phyloP scores from a whole-genome alignment of 2,797 vertebrate species.

The Schizopygopsis malacanthus region DNA sequence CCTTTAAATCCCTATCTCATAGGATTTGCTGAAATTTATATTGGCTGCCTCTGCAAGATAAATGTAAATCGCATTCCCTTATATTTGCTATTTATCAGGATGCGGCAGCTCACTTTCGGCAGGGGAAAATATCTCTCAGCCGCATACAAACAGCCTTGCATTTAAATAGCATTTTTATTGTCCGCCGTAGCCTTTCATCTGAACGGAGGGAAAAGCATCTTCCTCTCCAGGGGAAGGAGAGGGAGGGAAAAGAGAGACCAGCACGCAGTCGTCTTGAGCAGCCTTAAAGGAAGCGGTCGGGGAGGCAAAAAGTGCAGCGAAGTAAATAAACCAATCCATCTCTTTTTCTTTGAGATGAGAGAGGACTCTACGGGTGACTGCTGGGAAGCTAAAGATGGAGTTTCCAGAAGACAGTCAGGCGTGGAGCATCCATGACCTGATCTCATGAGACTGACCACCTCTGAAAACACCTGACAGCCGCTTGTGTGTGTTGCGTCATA shows the following conservation, averaged over 20 bases:
- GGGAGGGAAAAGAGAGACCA: constrained; percentile 30
- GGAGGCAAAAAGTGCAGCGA: constrained; percentile 69
- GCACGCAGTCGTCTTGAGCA: constrained; percentile 45
- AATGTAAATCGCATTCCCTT: constrained; percentile 88
- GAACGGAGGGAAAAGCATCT: constrained; percentile 60
- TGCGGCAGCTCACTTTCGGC: constrained; percentile 84
- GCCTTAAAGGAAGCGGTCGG: constrained; percentile 48
- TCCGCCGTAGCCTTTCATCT: constrained; percentile 84
- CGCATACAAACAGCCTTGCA: constrained; percentile 86
- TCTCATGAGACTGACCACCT: constrained; percentile 18
- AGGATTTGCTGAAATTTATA: constrained; percentile 87
- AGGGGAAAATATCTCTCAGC: constrained; percentile 82
- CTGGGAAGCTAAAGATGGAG: constrained; percentile 63
- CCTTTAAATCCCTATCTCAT: constrained; percentile 81
- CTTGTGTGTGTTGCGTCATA: constrained; percentile 18
- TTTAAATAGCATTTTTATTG: constrained; percentile 89
- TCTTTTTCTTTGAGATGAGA: constrained; percentile 73
- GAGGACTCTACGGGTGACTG: constrained; percentile 65
- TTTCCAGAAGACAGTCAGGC: constrained; percentile 72
- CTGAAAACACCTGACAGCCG: background rate
- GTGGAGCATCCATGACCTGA: constrained; percentile 46
- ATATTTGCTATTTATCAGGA: constrained; percentile 87
- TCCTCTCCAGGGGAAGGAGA: constrained; percentile 59
- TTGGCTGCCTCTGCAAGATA: constrained; percentile 88
- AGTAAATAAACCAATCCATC: constrained; percentile 42